Base-by-base conservation (phyloP, 2,797 vertebrate species). In the Manis crassicaudata region DNA sequence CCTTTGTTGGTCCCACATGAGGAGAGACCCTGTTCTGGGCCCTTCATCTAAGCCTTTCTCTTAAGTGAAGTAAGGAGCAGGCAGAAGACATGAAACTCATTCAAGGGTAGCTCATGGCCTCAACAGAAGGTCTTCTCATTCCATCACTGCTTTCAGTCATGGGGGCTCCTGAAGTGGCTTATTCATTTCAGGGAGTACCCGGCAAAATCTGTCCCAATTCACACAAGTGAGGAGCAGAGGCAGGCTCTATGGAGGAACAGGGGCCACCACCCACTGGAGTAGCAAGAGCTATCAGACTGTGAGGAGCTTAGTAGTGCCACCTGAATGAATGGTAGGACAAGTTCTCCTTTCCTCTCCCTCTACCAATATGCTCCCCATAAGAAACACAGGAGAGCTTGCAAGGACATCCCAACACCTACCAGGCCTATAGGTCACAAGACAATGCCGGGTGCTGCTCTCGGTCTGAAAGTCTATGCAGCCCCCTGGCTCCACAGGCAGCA, bases 381-480 rank as follows among this genome's bases (percentile, higher is more conserved):
- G 62, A 83, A 40, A 27, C 43, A 54, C 2, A 23, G 32, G 18
- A 77, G 23, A 67, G 25, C 73, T 56, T 1, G 0, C 0, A 56
- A 79, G 58, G 40, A 40, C 25, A 21, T 1, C 6, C 37, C 17
- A 5, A 0, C 20, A 97, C 99, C 56, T 97, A 99, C 99, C 99
- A 17, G 99, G 99, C 96, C 99, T 98, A 97, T 99, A 99, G 0
- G 99, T 99, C 32, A 99, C 99, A 8, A 99, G 99, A 96, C 99
- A 99, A 98, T 99, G 99, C 4, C 99, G 98, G 21, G 99, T 99
- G 96, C 96, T 98, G n/a, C 98, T 98, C 98, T 99, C 99, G 11
- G 99, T 99, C 79, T 99, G 99, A 88, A 99, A 99, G 96, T 99
- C 99, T 0, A 99, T 99, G 97, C 99, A 99, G 89, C 99, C 99